Conservation (phyloP, 2,113 vertebrate species). For the Emydura subglobosa region DNA sequence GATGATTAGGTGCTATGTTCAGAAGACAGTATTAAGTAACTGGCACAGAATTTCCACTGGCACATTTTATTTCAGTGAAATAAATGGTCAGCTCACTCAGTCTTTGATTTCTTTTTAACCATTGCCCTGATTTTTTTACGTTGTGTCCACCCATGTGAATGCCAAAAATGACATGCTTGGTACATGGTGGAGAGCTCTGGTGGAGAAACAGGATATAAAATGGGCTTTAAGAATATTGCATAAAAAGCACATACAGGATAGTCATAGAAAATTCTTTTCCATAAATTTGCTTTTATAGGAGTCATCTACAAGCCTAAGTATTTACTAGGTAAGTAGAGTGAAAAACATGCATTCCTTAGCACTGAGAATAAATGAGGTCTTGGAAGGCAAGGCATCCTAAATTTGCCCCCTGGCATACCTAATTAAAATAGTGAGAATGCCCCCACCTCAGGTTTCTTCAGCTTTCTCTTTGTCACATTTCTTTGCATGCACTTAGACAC, state of each 20-base stretch:
- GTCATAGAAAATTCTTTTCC: not conserved
- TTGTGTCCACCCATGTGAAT: not conserved
- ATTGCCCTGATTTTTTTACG: not conserved
- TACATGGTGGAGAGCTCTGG: conserved; percentile 28
- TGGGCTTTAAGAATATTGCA: not conserved
- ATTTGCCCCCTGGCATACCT: conserved; percentile 13
- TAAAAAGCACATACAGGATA: not conserved
- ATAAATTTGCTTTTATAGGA: not conserved
- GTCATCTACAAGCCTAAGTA: fast-evolving
- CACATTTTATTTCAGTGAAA: not conserved
- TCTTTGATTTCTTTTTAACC: not conserved
- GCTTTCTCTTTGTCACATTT: not conserved
- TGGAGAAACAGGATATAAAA: conserved; percentile 27
- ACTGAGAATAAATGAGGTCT: conserved; percentile 13
- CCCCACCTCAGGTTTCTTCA: not conserved
- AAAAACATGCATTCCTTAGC: conserved; percentile 38
- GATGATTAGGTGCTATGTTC: conserved; percentile 6
- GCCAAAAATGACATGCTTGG: not conserved
- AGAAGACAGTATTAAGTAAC: conserved; percentile 29
- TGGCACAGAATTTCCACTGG: conserved; percentile 25
- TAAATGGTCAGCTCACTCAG: not conserved
- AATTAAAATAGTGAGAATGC: not conserved
- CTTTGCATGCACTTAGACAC: no score
- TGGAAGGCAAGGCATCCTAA: conserved; percentile 11
- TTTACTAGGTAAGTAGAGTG: not conserved